Evolutionary conservation across 2,113 vertebrate species (phyloP).

Genomic region (Peromyscus maniculatus): DNA sequence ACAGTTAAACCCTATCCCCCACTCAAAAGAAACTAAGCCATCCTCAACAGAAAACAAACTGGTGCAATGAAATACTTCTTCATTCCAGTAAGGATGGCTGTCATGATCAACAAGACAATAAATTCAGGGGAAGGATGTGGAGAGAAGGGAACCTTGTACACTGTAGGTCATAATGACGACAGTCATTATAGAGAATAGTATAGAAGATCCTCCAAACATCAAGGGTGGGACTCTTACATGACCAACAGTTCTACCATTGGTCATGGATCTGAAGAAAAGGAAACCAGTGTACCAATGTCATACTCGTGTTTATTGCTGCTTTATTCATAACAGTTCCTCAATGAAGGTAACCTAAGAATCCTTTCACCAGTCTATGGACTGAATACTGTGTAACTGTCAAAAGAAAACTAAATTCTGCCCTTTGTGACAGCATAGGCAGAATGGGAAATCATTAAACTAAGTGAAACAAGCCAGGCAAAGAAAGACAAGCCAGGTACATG

Average conservation of each 20-base stretch:
- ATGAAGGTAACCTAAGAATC: neutral
- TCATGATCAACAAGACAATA: neutral
- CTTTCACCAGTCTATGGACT: neutral
- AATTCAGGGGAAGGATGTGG: neutral
- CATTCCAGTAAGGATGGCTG: neutral
- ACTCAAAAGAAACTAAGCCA: neutral
- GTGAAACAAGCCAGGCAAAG: neutral
- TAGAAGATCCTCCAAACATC: neutral
- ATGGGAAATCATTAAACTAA: neutral
- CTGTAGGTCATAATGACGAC: neutral
- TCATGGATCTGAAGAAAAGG: neutral
- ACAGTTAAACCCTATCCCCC: neutral
- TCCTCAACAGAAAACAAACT: neutral
- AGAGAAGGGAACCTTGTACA: too few relatives aligned
- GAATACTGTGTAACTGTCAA: neutral
- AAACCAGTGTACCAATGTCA: neutral
- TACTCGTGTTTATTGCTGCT: neutral
- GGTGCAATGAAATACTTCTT: neutral
- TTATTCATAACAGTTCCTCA: neutral
- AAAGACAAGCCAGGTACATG: too few relatives aligned
- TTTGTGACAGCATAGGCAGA: fast-evolving
- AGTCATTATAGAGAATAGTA: neutral
- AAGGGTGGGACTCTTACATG: too few relatives aligned
- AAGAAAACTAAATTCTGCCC: neutral
- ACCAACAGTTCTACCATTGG: neutral